Evolutionary conservation across 2,797 vertebrate species (phyloP).

Genomic region (Botia kubotai): DNA sequence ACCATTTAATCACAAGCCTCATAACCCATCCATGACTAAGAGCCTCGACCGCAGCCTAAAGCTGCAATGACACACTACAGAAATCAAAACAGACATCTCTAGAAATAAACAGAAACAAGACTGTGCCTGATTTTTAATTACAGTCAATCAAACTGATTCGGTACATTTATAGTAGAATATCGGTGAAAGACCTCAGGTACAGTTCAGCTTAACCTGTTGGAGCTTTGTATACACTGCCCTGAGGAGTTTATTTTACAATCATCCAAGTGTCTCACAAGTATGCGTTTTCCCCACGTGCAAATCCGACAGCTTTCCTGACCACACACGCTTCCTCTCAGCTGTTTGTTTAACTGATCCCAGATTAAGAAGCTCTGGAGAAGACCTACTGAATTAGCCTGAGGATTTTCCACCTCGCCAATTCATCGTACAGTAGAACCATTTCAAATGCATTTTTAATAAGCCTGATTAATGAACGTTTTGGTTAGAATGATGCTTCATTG

Average conservation of each 20-base stretch:
- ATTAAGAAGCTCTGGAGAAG: constrained; percentile 10
- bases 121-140: not conserved
- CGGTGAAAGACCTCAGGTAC: not conserved
- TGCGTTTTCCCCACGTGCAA: constrained; percentile 15
- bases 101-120: constrained; percentile 7
- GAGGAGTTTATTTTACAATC: constrained; percentile 25
- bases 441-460: constrained; percentile 21
- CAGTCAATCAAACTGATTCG: constrained; percentile 3
- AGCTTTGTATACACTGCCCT: not conserved
- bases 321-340: constrained; percentile 1
- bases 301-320: constrained; percentile 19
- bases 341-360: constrained; percentile 29
- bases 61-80: constrained; percentile 3
- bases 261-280: not conserved
- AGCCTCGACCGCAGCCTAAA: constrained; percentile 11
- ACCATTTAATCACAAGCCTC: not conserved
- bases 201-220: constrained; percentile 3
- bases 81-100: constrained; percentile 8
- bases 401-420: not conserved
- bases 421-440: not conserved
- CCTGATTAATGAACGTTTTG: constrained; percentile 27
- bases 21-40: constrained; percentile 9
- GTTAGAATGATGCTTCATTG: not conserved
- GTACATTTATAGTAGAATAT: not conserved
- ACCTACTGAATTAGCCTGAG: not conserved